These are phyloP conservation scores for Heliconius cydno DNA, from an alignment of 2,888 invertebrate species.

Conservation along the genomic window DNA sequence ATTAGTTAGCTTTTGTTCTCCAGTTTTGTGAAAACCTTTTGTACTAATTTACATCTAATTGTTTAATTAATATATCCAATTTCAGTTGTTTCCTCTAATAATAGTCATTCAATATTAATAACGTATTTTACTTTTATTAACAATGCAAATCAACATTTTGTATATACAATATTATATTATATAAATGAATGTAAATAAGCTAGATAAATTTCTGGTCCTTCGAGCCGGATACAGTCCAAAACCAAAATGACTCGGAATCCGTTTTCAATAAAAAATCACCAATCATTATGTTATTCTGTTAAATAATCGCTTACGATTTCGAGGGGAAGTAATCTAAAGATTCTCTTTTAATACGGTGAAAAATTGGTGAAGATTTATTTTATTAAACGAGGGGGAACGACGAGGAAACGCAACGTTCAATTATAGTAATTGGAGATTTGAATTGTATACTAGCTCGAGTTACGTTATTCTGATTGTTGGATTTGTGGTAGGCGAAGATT, in stretches of 20 bases:
- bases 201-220: slow-evolving; percentile 10
- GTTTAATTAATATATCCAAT: background rate
- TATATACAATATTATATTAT: background rate
- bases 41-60: slow-evolving; percentile 19
- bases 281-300: slow-evolving; percentile 58
- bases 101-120: background rate
- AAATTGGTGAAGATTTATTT: slow-evolving; percentile 60
- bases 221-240: slow-evolving; percentile 12
- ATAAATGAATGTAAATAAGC: background rate
- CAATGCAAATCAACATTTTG: background rate
- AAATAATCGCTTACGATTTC: slow-evolving; percentile 59
- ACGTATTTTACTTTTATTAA: background rate
- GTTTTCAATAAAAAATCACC: slow-evolving; percentile 42
- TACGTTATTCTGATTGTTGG: slow-evolving; percentile 25
- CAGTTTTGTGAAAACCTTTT: slow-evolving; percentile 2
- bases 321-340: slow-evolving; percentile 37
- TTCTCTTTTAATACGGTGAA: slow-evolving; percentile 63
- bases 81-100: background rate
- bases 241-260: slow-evolving; percentile 27
- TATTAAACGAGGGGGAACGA: slow-evolving; percentile 45
- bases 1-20: slow-evolving; percentile 8
- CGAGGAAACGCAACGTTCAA: slow-evolving; percentile 52
- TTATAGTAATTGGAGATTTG: slow-evolving; percentile 59
- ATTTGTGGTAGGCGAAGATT: slow-evolving; percentile 38
- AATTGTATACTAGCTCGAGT: slow-evolving; percentile 40